phyloP scores from a whole-genome alignment of 2,113 vertebrate species.

The Callipepla californica region DNA sequence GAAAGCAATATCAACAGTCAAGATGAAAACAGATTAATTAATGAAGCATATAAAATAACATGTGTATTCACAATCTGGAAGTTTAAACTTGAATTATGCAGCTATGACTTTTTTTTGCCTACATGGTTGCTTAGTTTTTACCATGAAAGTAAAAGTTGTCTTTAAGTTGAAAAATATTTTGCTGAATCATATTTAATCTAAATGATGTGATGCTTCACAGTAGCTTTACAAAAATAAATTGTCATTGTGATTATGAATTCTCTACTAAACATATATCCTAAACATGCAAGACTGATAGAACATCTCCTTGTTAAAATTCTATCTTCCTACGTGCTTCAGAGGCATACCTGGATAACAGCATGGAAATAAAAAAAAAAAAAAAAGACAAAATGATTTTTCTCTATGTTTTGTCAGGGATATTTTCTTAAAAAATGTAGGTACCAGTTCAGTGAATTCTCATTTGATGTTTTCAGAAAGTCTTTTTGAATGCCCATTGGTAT shows the following conservation, averaged over 20 bases:
- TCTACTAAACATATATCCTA: not conserved
- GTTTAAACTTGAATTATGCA: not conserved
- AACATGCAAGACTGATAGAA: not conserved
- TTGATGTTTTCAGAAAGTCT: conserved; percentile 83
- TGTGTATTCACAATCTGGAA: not conserved
- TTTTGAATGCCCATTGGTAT: conserved; percentile 86
- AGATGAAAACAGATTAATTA: not conserved
- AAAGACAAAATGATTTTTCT: conserved; percentile 83
- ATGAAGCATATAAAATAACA: not conserved
- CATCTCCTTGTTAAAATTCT: not conserved
- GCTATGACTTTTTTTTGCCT: not conserved
- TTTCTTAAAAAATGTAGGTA: conserved; percentile 81
- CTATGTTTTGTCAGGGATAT: conserved; percentile 78
- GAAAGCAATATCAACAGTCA: not conserved
- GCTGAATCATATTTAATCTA: not conserved
- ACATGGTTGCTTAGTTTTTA: not conserved
- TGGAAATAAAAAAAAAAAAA: conserved; percentile 83
- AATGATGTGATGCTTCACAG: not conserved
- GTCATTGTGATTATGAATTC: not conserved
- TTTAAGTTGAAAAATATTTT: not conserved
- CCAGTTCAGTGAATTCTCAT: conserved; percentile 83
- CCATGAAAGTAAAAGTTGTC: not conserved
- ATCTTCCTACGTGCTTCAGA: not conserved
- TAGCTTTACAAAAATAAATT: not conserved
- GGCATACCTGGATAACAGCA: conserved; percentile 80